A percentile compares a stretch with the other conserved stretches of the same genome.
Conservation (phyloP, 2,113 vertebrate genomes). For the Tamias sibiricus region DNA sequence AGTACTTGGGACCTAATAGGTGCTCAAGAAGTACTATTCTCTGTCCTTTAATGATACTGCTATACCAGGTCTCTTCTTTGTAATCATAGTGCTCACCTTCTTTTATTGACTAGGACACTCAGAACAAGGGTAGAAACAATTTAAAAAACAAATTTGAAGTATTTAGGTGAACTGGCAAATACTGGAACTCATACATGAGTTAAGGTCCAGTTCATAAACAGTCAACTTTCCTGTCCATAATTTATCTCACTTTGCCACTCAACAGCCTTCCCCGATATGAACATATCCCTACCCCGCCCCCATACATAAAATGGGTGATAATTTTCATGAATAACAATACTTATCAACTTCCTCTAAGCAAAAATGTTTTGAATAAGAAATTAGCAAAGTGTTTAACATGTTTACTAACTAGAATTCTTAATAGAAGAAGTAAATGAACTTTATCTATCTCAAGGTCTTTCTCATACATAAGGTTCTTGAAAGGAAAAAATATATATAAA, state of each 20-base stretch:
- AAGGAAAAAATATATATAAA: neutral
- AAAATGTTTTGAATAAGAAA: neutral
- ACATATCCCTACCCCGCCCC: too few species aligned
- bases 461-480: neutral
- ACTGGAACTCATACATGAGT: neutral
- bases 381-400: neutral
- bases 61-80: neutral
- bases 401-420: neutral
- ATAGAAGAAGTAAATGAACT: neutral
- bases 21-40: neutral
- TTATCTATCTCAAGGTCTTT: neutral
- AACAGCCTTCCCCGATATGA: too few species aligned
- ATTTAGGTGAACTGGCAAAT: neutral
- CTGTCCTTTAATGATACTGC: neutral
- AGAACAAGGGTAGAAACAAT: neutral
- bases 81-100: neutral
- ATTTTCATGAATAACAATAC: too few species aligned
- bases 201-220: neutral
- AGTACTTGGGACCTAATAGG: neutral
- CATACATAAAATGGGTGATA: too few species aligned
- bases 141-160: neutral
- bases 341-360: neutral
- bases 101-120: neutral
- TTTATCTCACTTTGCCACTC: neutral
- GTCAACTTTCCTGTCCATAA: neutral